A percentile compares a stretch with the other conserved stretches of the same genome.
Conservation (phyloP, 2,888 invertebrate genomes). For the Mystacides longicornis region DNA sequence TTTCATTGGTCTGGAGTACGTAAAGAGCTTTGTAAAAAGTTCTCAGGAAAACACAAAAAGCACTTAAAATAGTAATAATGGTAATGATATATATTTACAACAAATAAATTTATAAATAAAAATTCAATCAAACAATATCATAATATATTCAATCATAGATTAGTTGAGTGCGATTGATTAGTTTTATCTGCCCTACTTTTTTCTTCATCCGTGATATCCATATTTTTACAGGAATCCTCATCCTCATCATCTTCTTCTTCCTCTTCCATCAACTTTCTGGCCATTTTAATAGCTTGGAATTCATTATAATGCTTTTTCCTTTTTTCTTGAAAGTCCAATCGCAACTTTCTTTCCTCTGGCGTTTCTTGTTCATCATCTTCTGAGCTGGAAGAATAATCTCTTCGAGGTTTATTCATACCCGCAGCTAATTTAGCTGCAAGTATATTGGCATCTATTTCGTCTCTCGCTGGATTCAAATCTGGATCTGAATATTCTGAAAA, state of each 20-base stretch:
- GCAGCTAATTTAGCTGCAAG: constrained; percentile 66
- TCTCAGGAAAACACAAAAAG: neutral
- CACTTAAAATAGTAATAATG: neutral
- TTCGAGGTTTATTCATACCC: constrained; percentile 47
- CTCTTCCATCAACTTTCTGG: constrained; percentile 82
- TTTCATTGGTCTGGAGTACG: no score
- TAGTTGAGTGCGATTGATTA: neutral
- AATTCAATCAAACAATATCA: neutral
- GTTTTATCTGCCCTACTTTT: neutral
- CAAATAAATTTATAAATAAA: neutral
- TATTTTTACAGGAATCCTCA: no score
- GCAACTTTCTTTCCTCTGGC: constrained; percentile 57
- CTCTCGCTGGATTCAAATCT: constrained; percentile 49
- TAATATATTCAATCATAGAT: neutral
- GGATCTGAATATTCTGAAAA: constrained; percentile 55
- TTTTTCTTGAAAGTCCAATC: constrained; percentile 82
- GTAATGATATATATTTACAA: neutral
- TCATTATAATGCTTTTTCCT: constrained; percentile 97
- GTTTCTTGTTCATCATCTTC: constrained; percentile 54
- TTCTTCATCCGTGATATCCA: neutral
- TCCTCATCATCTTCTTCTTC: constrained; percentile 80
- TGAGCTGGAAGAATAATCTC: constrained; percentile 38
- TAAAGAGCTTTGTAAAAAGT: neutral
- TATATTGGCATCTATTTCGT: constrained; percentile 60
- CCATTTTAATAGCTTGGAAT: constrained; percentile 87